These are phyloP conservation scores for Plutomurus gul DNA, from an alignment of 1,140 invertebrate species.

Conservation along the genomic window DNA sequence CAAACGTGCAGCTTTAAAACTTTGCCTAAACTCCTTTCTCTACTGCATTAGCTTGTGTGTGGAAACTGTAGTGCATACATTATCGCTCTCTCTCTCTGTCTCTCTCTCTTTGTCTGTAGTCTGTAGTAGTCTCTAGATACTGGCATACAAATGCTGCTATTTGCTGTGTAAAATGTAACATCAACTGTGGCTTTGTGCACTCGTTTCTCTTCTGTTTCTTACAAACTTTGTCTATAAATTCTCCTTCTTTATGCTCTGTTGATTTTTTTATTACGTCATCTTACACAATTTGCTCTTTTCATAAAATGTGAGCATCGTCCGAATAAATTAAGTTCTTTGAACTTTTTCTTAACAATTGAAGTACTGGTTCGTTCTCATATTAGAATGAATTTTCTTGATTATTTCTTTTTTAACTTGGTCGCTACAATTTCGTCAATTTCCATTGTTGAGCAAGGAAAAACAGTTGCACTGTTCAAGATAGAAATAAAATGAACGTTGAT, in stretches of 20 bases:
- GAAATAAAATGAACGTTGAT: no score
- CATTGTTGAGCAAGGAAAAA: no score
- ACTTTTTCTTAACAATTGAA: not conserved
- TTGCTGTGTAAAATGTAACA: not conserved
- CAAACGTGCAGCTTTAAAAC: constrained; percentile 23
- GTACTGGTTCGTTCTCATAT: not conserved
- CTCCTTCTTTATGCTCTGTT: constrained; percentile 19
- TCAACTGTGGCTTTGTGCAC: constrained; percentile 19
- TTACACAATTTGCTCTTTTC: not conserved
- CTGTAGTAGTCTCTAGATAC: not conserved
- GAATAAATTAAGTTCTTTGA: not conserved
- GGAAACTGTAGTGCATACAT: not conserved
- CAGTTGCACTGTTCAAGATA: no score
- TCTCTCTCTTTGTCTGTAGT: not conserved
- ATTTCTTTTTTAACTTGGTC: no score
- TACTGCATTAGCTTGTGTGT: not conserved
- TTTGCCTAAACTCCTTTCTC: constrained; percentile 3
- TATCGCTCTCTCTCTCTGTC: not conserved
- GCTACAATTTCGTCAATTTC: no score
- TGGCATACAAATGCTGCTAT: not conserved
- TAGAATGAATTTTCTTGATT: no score
- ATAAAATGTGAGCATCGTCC: not conserved
- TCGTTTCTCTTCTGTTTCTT: constrained; percentile 29
- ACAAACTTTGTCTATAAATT: constrained; percentile 26
- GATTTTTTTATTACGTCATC: constrained; percentile 17